Evolutionary conservation across 2,797 vertebrate genomes (phyloP), one percentile per base, ranked within the genome.

Genomic region (Enteromius argenteus): DNA sequence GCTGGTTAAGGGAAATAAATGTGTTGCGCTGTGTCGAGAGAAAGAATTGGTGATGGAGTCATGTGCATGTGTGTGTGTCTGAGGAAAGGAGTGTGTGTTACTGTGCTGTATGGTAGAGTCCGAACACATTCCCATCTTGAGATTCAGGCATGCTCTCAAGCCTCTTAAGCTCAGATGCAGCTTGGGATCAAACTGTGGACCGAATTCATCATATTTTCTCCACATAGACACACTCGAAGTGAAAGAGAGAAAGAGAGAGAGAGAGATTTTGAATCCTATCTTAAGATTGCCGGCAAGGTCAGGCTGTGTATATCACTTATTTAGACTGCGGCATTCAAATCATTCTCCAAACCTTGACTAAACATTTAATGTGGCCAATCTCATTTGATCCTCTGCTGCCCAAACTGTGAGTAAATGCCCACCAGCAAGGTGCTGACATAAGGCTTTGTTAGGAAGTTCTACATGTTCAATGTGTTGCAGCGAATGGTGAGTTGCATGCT

Each of bases 221-320:
- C n/a, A 58, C 78, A 72, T 80, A 67, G 14, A 62, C 0, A 0
- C 49, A 49, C 19, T 35, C 46, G 1, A 64, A 64, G 27, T 3
- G 0, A 64, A 17, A 19, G 79, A 88, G 11, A 8, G 10, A 11
- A 67, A 81, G 51, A 51, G 53, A 42, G 73, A 39, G n/a, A 75
- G 27, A 37, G 13, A 76, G 44, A 79, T 75, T 84, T 85, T 60
- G 79, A 85, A 83, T 86, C 80, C 86, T 81, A 87, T 87, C 78
- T 87, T 76, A 32, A n/a, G 42, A 78, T 79, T 74, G 66, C 79
- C 80, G 69, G 79, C 67, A 79, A 88, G 80, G 87, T 90, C 88
- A 79, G 83, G 86, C 73, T 56, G 82, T 80, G 67, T 58, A 73
- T 80, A 79, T 81, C 69, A 84, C 84, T 84, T 83, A 87, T 58